Percentiles rank a stretch among this genome's conserved stretches.
Evolutionary conservation across 1,140 invertebrate species (phyloP).

Genomic region (Planococcus citri): DNA sequence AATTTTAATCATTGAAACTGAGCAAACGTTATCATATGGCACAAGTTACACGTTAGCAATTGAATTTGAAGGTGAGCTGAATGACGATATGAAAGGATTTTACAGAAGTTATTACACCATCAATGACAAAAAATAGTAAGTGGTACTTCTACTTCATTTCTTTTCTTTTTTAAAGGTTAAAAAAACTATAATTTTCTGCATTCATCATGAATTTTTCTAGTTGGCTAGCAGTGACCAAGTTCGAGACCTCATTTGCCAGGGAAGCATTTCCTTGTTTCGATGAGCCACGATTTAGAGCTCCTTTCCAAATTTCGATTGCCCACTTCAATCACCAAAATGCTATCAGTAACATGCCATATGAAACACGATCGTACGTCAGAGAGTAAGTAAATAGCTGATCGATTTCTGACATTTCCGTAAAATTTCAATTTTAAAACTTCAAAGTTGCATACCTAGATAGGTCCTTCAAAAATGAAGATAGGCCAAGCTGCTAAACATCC

Average conservation of each 20-base stretch:
- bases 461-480: too few species aligned
- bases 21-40: neutral
- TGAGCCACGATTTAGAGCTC: constrained; percentile 58
- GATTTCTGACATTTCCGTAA: too few species aligned
- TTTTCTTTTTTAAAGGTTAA: too few species aligned
- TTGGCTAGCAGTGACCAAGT: constrained; percentile 49
- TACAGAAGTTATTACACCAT: constrained; percentile 23
- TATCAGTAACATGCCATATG: constrained; percentile 28
- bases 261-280: constrained; percentile 65
- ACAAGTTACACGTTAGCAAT: neutral
- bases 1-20: neutral
- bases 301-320: constrained; percentile 39
- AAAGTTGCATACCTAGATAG: too few species aligned
- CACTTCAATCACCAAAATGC: constrained; percentile 21
- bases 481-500: too few species aligned
- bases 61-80: constrained; percentile 21
- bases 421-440: too few species aligned
- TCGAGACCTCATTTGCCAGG: constrained; percentile 54
- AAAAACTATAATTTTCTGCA: too few species aligned
- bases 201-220: too few species aligned
- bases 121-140: constrained; percentile 16
- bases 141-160: too few species aligned
- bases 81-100: constrained; percentile 24
- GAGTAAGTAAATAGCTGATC: too few species aligned
- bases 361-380: neutral